Base-by-base conservation (phyloP, 2,113 vertebrate genomes). In the Maccullochella peelii region DNA sequence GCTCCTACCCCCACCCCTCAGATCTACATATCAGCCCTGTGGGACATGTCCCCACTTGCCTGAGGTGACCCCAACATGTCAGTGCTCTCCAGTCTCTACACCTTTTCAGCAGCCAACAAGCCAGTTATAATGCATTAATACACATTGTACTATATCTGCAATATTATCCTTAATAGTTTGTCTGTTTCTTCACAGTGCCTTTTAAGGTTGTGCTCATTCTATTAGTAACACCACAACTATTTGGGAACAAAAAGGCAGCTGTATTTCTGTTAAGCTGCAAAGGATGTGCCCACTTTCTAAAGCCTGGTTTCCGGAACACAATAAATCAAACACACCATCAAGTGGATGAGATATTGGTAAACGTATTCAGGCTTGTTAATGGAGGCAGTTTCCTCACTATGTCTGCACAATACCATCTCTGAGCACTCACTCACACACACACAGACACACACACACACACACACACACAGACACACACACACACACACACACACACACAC, bases 281-380 rank as follows among this genome's bases (percentile, higher is more conserved):
- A 86, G 18, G 70, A 77, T 70, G 38, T 74, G 73, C 52, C 65
- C 66, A 58, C 67, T 80, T 68, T 86, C 36, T 83, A 73, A 70
- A 87, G 52, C 27, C 0, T 54, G 25, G 23, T 79, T 79, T 42
- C 70, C 14, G 36, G 70, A 69, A 23, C 2, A 65, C 36, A 71
- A 82, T 83, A 59, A 77, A 84, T 86, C 52, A 85, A 76, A 82
- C 65, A 59, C 73, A 66, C 25, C 69, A 82, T 82, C 54, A 58
- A 47, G 38, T 18, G 44, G 36, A 77, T 71, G 25, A 87, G 55
- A 80, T 78, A 73, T 69, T 76, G 74, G 52, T 79, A 18, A 89
- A 78, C 4, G n/a, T 49, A 81, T 82, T 84, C 67, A 69, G 68
- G 63, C 55, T 69, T 77, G 75, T 77, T 80, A 85, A 86, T 75